Percentiles rank a stretch among this genome's conserved stretches.
Conservation (phyloP, 2,888 invertebrate genomes). For the Meiosimyza decipiens region DNA sequence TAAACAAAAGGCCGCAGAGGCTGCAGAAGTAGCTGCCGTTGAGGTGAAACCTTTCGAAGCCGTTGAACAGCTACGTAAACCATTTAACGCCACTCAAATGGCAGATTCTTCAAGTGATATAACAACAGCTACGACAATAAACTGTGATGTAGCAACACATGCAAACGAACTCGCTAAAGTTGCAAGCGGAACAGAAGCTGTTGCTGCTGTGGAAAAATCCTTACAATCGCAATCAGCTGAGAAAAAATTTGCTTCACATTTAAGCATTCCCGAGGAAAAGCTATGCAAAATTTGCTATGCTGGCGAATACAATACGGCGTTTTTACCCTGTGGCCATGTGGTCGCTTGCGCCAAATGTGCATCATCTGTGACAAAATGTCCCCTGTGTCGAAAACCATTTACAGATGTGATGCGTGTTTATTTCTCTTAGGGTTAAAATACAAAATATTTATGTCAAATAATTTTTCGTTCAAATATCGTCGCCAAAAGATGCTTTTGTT, state of each 20-base stretch:
- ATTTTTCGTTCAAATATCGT: background rate
- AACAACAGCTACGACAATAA: constrained; percentile 22
- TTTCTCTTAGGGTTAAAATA: constrained; percentile 61
- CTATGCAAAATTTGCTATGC: constrained; percentile 93
- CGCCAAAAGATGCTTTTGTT: constrained; percentile 1
- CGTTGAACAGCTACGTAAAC: background rate
- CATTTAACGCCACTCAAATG: constrained; percentile 30
- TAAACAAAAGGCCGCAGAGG: constrained; percentile 51
- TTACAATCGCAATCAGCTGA: constrained; percentile 29
- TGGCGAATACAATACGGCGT: constrained; percentile 88
- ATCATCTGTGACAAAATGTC: constrained; percentile 85
- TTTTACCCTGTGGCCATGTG: constrained; percentile 95
- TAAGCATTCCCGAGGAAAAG: constrained; percentile 70
- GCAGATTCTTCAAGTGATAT: constrained; percentile 9
- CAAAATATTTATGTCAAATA: background rate
- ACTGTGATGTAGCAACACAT: constrained; percentile 44
- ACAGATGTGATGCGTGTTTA: constrained; percentile 69
- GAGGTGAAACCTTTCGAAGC: constrained; percentile 33
- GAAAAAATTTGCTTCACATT: constrained; percentile 33
- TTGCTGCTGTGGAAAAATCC: constrained; percentile 43
- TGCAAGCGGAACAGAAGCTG: constrained; percentile 35
- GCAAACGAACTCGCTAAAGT: constrained; percentile 37
- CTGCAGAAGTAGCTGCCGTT: constrained; percentile 40
- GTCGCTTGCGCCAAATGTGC: constrained; percentile 94
- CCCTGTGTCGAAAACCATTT: constrained; percentile 84